Conservation (phyloP, 1,140 invertebrate genomes). For the Drosophila mayri region DNA sequence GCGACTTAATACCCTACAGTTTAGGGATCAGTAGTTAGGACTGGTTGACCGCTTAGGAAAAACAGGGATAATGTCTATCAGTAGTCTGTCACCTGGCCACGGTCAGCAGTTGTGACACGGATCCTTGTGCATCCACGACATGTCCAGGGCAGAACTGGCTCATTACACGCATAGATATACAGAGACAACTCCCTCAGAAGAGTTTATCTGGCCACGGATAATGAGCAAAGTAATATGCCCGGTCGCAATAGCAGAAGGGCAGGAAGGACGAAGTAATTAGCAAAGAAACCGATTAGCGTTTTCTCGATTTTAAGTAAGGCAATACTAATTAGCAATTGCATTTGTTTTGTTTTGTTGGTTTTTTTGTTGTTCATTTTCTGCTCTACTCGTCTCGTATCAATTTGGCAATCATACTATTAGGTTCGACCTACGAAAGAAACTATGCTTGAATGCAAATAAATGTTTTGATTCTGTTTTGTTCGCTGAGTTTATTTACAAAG, state of each 20-base stretch:
- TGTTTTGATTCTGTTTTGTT: not conserved
- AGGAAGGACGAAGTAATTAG: too few relatives aligned
- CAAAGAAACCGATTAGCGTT: too few relatives aligned
- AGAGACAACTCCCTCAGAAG: too few relatives aligned
- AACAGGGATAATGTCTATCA: not conserved
- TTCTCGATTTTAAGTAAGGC: too few relatives aligned
- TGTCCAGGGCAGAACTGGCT: too few relatives aligned
- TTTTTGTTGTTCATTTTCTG: not conserved
- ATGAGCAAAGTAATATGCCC: too few relatives aligned
- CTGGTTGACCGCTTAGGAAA: not conserved
- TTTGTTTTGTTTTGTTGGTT: too few relatives aligned
- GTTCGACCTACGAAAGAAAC: not conserved
- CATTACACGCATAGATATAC: too few relatives aligned
- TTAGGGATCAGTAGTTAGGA: not conserved
- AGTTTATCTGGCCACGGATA: too few relatives aligned
- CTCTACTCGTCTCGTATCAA: not conserved
- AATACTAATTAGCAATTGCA: too few relatives aligned
- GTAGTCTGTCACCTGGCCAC: not conserved
- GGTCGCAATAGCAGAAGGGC: too few relatives aligned
- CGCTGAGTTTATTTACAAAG: not conserved
- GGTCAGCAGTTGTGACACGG: not conserved
- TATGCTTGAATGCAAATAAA: slow-evolving; percentile 4
- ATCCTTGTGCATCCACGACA: too few relatives aligned
- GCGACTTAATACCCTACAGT: not conserved
- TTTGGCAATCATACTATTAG: not conserved